Evolutionary conservation across 2,888 invertebrate species (phyloP).

Genomic region (Scelioninae gen. 2): DNA sequence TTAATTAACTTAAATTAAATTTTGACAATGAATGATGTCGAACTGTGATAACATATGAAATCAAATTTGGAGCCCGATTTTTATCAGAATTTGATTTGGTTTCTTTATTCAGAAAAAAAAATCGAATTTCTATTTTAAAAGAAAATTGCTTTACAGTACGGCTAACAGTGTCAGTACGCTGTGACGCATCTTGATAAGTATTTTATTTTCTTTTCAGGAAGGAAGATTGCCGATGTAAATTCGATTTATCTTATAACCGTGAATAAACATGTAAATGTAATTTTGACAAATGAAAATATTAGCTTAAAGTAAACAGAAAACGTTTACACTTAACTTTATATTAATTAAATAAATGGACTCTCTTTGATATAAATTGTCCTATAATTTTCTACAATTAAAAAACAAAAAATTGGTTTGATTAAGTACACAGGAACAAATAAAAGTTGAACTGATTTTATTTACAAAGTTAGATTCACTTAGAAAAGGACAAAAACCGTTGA

Average conservation of each 20-base stretch:
- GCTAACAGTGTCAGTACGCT: slow-evolving; percentile 6
- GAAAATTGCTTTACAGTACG: slow-evolving; percentile 10
- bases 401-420: no score
- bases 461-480: no score
- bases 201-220: neutral
- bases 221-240: neutral
- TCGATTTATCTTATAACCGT: neutral
- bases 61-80: neutral
- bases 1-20: neutral
- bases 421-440: no score
- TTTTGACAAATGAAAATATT: neutral
- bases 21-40: neutral
- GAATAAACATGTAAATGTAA: neutral
- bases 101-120: slow-evolving; percentile 22
- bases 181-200: slow-evolving; percentile 6
- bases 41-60: neutral
- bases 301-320: neutral
- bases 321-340: neutral
- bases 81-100: neutral
- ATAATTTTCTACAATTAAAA: no score
- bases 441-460: no score
- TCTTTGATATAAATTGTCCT: no score
- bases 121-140: slow-evolving; percentile 34
- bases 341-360: neutral
- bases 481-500: no score